These are phyloP conservation scores for Heliopora coerulea DNA, from an alignment of 92 coral and sea anemone species.

Conservation along the genomic window DNA sequence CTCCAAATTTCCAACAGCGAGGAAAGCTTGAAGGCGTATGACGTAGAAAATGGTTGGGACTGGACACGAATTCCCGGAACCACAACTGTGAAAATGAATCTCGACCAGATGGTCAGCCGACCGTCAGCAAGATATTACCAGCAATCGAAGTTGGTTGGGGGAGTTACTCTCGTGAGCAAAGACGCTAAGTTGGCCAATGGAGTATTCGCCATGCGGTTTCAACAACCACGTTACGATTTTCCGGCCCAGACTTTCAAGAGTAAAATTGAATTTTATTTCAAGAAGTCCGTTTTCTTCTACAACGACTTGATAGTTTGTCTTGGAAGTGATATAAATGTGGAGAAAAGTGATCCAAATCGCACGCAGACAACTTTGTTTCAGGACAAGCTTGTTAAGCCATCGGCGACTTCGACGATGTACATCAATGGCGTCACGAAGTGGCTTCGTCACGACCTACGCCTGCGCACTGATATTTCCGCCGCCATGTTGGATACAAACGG, in stretches of 20 bases:
- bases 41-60: conserved; percentile 69
- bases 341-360: conserved; percentile 7
- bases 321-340: conserved; percentile 58
- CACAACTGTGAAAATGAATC: conserved; percentile 46
- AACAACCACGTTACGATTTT: conserved; percentile 49
- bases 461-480: conserved; percentile 9
- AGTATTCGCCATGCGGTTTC: conserved; percentile 64
- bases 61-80: conserved; percentile 77
- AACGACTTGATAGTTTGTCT: conserved; percentile 57
- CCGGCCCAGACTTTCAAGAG: neutral
- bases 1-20: conserved; percentile 71
- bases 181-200: conserved; percentile 51
- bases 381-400: conserved; percentile 44
- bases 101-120: neutral
- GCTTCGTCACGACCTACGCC: conserved; percentile 1
- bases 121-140: conserved; percentile 43
- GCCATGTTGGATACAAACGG: conserved; percentile 63
- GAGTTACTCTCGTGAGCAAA: conserved; percentile 50
- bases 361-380: conserved; percentile 69
- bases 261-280: conserved; percentile 47
- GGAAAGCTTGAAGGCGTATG: conserved; percentile 46
- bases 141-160: conserved; percentile 57
- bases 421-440: conserved; percentile 43
- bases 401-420: conserved; percentile 23
- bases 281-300: conserved; percentile 67